A percentile compares a stretch with the other conserved stretches of the same genome.
phyloP scores from a whole-genome alignment of 2,888 invertebrate genomes.

The Amitus sp. region DNA sequence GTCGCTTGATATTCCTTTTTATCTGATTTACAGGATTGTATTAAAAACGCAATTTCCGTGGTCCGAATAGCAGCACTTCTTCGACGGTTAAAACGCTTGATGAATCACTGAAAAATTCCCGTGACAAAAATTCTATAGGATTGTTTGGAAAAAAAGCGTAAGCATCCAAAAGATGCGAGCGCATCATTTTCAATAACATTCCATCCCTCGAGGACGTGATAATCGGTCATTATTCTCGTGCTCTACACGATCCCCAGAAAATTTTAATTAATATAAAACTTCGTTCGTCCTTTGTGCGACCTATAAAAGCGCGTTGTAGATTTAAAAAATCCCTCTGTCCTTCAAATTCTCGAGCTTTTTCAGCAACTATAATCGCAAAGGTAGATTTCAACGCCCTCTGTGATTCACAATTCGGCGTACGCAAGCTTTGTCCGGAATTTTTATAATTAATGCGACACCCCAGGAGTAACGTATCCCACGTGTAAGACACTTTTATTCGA shows the following conservation, averaged over 20 bases:
- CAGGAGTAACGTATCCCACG: slow-evolving; percentile 41
- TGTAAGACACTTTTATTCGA: slow-evolving; percentile 33
- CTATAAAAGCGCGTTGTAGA: background rate
- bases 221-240: no score
- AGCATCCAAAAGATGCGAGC: no score
- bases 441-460: slow-evolving; percentile 59
- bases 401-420: slow-evolving; percentile 34
- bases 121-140: background rate
- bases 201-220: no score
- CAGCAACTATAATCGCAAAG: slow-evolving; percentile 30
- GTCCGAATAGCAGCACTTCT: slow-evolving; percentile 14
- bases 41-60: slow-evolving; percentile 59
- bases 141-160: background rate
- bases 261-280: background rate
- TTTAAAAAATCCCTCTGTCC: slow-evolving; percentile 15
- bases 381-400: slow-evolving; percentile 23
- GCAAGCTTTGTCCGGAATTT: slow-evolving; percentile 50
- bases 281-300: background rate
- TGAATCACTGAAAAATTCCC: slow-evolving; percentile 4
- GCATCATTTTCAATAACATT: background rate
- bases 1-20: slow-evolving; percentile 55
- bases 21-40: slow-evolving; percentile 56
- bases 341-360: slow-evolving; percentile 27
- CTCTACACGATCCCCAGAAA: background rate
- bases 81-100: slow-evolving; percentile 1